A percentile compares a stretch with the other conserved stretches of the same genome.
phyloP scores from a whole-genome alignment of 2,113 vertebrate species.

The Genyomyrus donnyi region DNA sequence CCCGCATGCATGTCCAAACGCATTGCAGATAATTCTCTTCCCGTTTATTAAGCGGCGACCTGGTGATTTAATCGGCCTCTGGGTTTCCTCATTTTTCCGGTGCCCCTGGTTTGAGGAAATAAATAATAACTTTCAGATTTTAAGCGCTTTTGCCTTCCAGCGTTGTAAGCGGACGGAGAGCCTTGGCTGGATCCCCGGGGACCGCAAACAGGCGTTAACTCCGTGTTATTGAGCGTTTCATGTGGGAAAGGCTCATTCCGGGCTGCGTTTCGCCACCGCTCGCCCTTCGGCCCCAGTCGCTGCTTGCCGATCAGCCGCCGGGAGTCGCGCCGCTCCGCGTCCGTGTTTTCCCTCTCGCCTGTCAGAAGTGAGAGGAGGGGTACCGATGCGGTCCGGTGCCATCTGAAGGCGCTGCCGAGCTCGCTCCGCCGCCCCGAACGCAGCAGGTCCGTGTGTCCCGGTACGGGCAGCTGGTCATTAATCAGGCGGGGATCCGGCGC shows the following conservation, averaged over 20 bases:
- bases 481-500: background rate
- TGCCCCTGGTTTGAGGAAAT: background rate
- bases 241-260: background rate
- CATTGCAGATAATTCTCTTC: background rate
- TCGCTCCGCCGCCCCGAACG: conserved; percentile 22
- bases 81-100: background rate
- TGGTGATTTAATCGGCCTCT: background rate
- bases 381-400: conserved; percentile 24
- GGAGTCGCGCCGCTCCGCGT: background rate
- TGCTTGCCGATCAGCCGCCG: background rate
- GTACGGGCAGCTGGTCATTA: background rate
- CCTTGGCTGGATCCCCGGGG: background rate
- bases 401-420: background rate
- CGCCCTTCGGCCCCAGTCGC: background rate
- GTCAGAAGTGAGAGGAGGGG: conserved; percentile 21
- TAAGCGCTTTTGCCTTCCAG: background rate
- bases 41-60: background rate
- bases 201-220: background rate
- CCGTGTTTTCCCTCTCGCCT: conserved; percentile 19
- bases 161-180: background rate
- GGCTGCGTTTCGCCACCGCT: background rate
- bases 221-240: background rate
- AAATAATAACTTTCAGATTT: background rate
- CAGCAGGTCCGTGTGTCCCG: background rate
- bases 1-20: background rate